These are phyloP conservation scores for Synanthedon formicaeformis DNA, from an alignment of 2,888 invertebrate genomes.

Conservation along the genomic window DNA sequence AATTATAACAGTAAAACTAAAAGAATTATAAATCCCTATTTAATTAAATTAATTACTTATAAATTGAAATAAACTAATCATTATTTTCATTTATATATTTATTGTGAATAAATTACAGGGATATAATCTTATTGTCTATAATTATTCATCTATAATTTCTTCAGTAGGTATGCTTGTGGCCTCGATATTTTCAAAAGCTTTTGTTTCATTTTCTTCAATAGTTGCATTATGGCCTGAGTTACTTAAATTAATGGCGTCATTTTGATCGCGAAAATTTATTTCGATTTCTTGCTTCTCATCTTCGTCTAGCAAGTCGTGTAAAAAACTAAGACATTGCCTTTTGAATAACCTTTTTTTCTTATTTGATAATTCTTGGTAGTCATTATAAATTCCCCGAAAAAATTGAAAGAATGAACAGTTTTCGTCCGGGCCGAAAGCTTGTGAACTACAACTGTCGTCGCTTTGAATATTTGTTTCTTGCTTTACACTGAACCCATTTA, in stretches of 20 bases:
- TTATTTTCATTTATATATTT: no score
- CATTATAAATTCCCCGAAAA: slow-evolving; percentile 49
- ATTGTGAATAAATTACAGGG: no score
- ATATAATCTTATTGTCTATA: no score
- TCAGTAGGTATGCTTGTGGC: no score
- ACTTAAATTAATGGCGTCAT: slow-evolving; percentile 20
- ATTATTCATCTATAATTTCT: no score
- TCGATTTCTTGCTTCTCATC: slow-evolving; percentile 18
- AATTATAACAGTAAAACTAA: no score
- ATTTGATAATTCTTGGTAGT: slow-evolving; percentile 40
- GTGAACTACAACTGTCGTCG: slow-evolving; percentile 29
- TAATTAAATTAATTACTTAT: no score
- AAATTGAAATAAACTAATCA: no score
- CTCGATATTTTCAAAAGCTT: background rate
- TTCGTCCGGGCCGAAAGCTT: slow-evolving; percentile 41
- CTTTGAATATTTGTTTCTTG: slow-evolving; percentile 10
- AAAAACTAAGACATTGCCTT: slow-evolving; percentile 36
- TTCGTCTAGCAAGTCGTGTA: slow-evolving; percentile 48
- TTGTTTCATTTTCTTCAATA: slow-evolving; percentile 2
- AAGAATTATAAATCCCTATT: no score
- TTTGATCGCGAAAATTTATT: background rate
- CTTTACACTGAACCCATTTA: slow-evolving; percentile 6
- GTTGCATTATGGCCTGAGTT: slow-evolving; percentile 2
- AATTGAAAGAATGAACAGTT: slow-evolving; percentile 53
- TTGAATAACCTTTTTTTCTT: slow-evolving; percentile 41